Conservation (phyloP, 2,797 vertebrate genomes). For the Poecile montanus region DNA sequence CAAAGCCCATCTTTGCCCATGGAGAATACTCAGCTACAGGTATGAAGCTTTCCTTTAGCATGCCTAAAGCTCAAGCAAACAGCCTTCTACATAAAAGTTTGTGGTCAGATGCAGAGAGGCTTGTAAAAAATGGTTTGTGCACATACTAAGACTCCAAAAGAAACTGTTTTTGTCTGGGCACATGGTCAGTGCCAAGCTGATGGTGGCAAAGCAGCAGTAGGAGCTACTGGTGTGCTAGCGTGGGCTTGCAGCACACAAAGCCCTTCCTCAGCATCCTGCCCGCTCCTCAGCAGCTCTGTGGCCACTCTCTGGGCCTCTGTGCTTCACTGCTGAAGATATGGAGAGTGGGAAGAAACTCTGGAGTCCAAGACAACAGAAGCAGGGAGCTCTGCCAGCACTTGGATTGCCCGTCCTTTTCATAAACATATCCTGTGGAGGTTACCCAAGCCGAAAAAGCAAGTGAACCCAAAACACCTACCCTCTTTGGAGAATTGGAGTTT, state of each 20-base stretch:
- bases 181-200: neutral
- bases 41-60: neutral
- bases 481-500: constrained; percentile 73
- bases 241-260: neutral
- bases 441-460: constrained; percentile 39
- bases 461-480: constrained; percentile 39
- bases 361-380: neutral
- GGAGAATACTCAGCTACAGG: neutral
- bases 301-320: neutral
- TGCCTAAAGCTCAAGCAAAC: neutral
- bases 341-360: neutral
- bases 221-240: rapidly evolving
- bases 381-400: neutral
- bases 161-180: neutral
- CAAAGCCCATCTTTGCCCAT: neutral
- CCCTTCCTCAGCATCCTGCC: neutral
- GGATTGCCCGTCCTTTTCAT: neutral
- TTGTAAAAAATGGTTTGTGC: neutral
- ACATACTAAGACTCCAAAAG: neutral
- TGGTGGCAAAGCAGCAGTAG: neutral
- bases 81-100: neutral
- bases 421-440: constrained; percentile 41
- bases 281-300: neutral
- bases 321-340: neutral
- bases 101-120: neutral